Base-by-base conservation (phyloP, 2,888 invertebrate genomes). In the Galeopsomyia nigrocyanea region DNA sequence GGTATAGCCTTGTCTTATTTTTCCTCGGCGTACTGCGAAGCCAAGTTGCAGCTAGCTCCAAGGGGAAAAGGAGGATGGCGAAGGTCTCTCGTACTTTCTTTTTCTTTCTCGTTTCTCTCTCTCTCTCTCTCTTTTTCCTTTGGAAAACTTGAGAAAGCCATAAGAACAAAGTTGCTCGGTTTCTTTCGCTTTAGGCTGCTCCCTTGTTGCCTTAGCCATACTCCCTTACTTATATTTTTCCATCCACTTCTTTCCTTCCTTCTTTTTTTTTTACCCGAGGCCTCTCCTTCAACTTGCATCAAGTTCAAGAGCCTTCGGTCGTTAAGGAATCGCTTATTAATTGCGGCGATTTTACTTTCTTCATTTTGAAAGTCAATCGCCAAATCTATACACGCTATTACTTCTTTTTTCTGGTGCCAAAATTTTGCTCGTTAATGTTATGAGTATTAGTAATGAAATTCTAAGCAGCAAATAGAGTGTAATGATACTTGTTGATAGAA, bases 151-250 rank as follows among this genome's bases (percentile, higher is more conserved):
- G 66, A 62, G 51, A 71, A 72, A 72, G 75, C 75, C 75, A 72
- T 75, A 72, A 75, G 75, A 75, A 75, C 69, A 75, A 75, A 75
- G 75, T 75, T 75, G 56, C 64, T 56, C 56, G 62, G 71, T 72
- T 75, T 68, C 71, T 70, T 72, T 47, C 60, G 63, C 70, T 68
- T 70, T 64, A 60, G 61, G 65, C 63, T 58, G 31, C 63, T 67
- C 63, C 67, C 69, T 60, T 69, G 66, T 71, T 66, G 58, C 70
- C 63, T 68, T 63, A 75, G 71, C 68, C 55, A 47, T 66, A 62
- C 66, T 68, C 68, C 39, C 58, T 62, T 50, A 21, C 65, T 64
- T 62, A 67, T 65, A 60, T 56, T 57, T 67, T 66, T 71, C 50
- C 64, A 64, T 56, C 66, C 46, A 22, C 17, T n/a, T 68, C 58